phyloP scores from a whole-genome alignment of 2,113 vertebrate species.

The Ammodytes dubius region DNA sequence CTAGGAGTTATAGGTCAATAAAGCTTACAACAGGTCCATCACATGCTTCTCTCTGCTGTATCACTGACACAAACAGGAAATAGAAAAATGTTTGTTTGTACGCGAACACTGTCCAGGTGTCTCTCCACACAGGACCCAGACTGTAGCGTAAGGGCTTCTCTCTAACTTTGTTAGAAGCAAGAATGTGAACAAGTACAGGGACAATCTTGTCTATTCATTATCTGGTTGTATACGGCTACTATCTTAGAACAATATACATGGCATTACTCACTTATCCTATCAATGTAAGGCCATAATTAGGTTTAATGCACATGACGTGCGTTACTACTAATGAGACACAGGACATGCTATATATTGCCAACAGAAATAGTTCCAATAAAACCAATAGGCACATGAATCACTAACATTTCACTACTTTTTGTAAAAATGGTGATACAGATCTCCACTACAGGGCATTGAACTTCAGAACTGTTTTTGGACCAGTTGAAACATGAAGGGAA shows the following conservation, averaged over 20 bases:
- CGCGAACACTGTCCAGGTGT: background rate
- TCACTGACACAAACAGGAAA: background rate
- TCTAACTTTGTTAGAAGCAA: slow-evolving; percentile 34
- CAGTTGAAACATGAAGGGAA: too few species aligned
- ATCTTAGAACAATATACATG: background rate
- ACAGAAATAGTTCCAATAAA: background rate
- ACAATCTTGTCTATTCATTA: slow-evolving; percentile 30
- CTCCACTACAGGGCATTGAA: background rate
- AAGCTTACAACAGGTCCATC: slow-evolving; percentile 4
- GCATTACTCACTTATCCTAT: background rate
- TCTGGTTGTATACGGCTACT: slow-evolving; percentile 7
- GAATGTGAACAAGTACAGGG: slow-evolving; percentile 36
- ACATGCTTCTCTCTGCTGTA: background rate
- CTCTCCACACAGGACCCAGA: background rate
- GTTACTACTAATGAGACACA: slow-evolving; percentile 21
- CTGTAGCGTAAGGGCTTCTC: slow-evolving; percentile 18
- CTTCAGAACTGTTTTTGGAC: too few species aligned
- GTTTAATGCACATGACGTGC: slow-evolving; percentile 31
- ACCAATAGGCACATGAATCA: background rate
- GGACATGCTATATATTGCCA: background rate
- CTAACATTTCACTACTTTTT: background rate
- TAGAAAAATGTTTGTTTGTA: background rate
- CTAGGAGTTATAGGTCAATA: slow-evolving; percentile 4
- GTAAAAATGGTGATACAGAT: background rate
- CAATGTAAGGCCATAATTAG: background rate